Evolutionary conservation across 2,113 vertebrate species (phyloP), one percentile per base, ranked within the genome.

Genomic region (Prolemur simus): DNA sequence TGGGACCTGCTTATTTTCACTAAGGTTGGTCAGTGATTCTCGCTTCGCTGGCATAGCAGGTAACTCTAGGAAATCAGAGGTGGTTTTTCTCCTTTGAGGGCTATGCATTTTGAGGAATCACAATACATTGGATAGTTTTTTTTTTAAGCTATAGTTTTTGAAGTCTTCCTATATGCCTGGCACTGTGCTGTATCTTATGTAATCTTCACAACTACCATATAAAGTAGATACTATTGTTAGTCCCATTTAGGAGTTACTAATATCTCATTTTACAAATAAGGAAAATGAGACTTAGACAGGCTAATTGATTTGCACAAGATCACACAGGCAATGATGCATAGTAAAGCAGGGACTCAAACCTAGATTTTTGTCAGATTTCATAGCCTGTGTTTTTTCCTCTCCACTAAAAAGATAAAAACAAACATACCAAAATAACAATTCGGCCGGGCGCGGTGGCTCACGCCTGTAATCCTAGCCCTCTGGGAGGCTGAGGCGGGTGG

Each of bases 31-130:
- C 52, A 54, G 52, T 54, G 52, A 54, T 54, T 54, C 52, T 54
- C 18, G 52, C 52, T 54, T 54, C 17, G 18, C 17, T 83, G 14
- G 56, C 45, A 13, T 83, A 54, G 68, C 49, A 76, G 71, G 2
- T 78, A 47, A 52, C 56, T 56, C 52, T 74, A 74, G 81, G 87
- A 96, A 95, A 94, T 49, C 45, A 86, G 82, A 80, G 58, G 58
- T 87, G 21, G 5, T 66, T 54, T 81, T 92, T 95, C 17, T 95
- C 32, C 25, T 85, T 94, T 63, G 34, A 21, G 71, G 39, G 2
- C 69, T 96, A 0, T 87, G 25, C 32, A 47, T 90, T 85, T 68
- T 84, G 90, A 90, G 73, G n/a, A 94, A 66, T 92, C 45, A 63
- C 23, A 81, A 37, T 71, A 64, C 66, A 54, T 47, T 74, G 68